Evolutionary conservation across 1,140 invertebrate genomes (phyloP), one percentile per base, ranked within the genome.

Genomic region (Brachionus koreanus): DNA sequence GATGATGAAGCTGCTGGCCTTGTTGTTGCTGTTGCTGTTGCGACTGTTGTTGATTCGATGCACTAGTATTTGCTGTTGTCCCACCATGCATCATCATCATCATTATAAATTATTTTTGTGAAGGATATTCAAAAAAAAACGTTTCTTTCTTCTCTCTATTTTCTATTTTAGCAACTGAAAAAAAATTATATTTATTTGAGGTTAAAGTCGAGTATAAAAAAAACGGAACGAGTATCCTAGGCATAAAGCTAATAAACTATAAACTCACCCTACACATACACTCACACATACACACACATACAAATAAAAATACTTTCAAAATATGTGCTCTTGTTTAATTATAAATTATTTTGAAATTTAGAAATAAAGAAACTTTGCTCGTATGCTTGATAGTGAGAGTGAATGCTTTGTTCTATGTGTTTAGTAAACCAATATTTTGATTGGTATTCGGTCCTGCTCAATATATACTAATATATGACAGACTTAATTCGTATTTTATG

Each of bases 51-150:
- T 74, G 69, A 74, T 74, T 74, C 43, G 69, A 74, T 74, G 69
- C 42, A 74, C 39, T 46, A 74, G 69, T 74, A 74, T 69, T 69
- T 69, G 69, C n/a, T 23, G 69, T 74, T 74, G 69, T 74, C 37
- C 69, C 69, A 74, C 69, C 69, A 74, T 74, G 69, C 69, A 74
- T 74, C 69, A 74, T 74, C 69, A 74, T 74, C 69, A 74, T 74
- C 69, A 74, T 74, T 74, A 74, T 74, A 74, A 33, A 39, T 9
- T 39, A 23, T 72, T 72, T 72, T 9, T 65, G 10, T 72, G 33
- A 23, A 16, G 33, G 13, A 25, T 74, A 25, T 29, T 46, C 43
- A 35, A 23, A 74, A 46, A n/a, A 39, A 72, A 74, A 74, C 16
- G 1, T 12, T 39, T 39, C 37, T 39, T 23, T 69, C 65, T 39